phyloP scores from a whole-genome alignment of 2,113 vertebrate genomes.

The Bos javanicus region DNA sequence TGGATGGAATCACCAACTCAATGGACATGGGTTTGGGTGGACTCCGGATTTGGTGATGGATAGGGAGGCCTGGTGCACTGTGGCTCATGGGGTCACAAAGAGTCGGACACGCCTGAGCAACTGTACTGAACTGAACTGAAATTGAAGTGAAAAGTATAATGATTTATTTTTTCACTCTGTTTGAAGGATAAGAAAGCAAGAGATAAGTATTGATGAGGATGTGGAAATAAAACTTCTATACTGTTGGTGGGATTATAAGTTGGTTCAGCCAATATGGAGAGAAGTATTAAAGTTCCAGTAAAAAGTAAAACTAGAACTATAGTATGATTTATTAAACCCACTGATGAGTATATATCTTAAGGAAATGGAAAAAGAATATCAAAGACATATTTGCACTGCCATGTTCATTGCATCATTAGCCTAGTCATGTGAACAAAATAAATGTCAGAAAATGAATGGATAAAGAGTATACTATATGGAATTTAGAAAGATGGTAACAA shows the following conservation, averaged over 20 bases:
- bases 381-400: neutral
- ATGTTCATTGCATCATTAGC: neutral
- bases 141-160: neutral
- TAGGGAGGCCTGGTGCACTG: no score
- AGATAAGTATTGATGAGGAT: neutral
- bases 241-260: neutral
- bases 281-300: neutral
- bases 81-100: no score
- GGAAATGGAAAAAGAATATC: neutral
- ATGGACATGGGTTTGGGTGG: no score
- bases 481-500: no score
- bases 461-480: neutral
- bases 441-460: neutral
- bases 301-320: neutral
- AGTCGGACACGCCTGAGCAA: no score
- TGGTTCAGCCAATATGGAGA: neutral
- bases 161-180: neutral
- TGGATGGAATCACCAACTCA: no score
- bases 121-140: neutral
- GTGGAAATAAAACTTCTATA: neutral
- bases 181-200: neutral
- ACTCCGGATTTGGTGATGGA: no score
- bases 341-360: neutral
- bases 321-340: neutral
- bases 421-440: neutral